These are phyloP conservation scores for Anthophora plumipes DNA, from an alignment of 2,888 invertebrate genomes.

Conservation along the genomic window DNA sequence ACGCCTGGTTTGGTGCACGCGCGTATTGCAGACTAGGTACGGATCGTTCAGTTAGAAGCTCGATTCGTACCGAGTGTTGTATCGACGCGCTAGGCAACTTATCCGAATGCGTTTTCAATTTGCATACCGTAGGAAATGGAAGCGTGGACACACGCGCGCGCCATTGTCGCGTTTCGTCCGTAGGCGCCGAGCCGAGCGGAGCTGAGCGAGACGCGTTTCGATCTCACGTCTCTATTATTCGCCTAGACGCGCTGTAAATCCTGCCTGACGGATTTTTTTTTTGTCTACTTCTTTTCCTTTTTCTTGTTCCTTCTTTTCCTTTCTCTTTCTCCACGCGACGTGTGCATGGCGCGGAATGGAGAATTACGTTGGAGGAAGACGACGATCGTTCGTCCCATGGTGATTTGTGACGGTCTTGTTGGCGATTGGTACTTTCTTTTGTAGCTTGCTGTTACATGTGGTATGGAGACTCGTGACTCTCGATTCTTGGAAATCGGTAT, in stretches of 20 bases:
- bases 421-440: neutral
- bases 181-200: conserved; percentile 27
- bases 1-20: conserved; percentile 12
- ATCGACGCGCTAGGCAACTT: conserved; percentile 40
- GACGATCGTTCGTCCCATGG: neutral
- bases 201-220: conserved; percentile 10
- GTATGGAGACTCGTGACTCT: too few species aligned
- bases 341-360: neutral
- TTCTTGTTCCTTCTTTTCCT: too few species aligned
- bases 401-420: neutral
- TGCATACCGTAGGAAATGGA: conserved; percentile 46
- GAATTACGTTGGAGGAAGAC: neutral
- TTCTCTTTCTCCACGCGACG: too few species aligned
- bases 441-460: neutral
- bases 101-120: conserved; percentile 47
- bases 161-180: conserved; percentile 42
- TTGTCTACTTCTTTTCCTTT: neutral
- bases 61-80: too few species aligned
- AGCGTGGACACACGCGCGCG: neutral
- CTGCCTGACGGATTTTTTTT: conserved; percentile 7
- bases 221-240: conserved; percentile 55
- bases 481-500: too few species aligned
- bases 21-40: too few species aligned
- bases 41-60: too few species aligned
- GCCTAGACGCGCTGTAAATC: conserved; percentile 30